These are phyloP conservation scores for Macrocentrus cingulum DNA, from an alignment of 1,140 invertebrate genomes.

Conservation along the genomic window DNA sequence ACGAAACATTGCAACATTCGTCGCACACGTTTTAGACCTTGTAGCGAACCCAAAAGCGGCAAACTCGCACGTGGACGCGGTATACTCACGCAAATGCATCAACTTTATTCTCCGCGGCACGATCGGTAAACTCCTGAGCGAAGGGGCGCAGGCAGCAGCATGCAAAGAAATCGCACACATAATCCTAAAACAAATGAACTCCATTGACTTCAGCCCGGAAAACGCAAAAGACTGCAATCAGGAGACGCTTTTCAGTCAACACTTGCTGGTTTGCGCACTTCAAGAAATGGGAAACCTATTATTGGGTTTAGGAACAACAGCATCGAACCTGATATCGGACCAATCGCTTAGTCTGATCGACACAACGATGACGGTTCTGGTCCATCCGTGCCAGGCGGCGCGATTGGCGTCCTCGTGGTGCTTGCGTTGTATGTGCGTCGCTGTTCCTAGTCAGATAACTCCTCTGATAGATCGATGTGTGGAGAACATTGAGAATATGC, in stretches of 20 bases:
- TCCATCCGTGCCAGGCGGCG: constrained; percentile 91
- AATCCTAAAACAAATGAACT: constrained; percentile 93
- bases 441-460: constrained; percentile 90
- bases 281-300: constrained; percentile 89
- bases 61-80: constrained; percentile 93
- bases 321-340: constrained; percentile 84
- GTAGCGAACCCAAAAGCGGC: constrained; percentile 92
- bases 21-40: constrained; percentile 88
- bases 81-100: constrained; percentile 96
- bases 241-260: constrained; percentile 90
- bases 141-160: constrained; percentile 94
- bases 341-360: constrained; percentile 74
- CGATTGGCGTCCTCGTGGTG: constrained; percentile 93
- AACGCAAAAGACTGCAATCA: constrained; percentile 88
- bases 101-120: constrained; percentile 91
- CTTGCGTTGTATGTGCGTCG: constrained; percentile 85
- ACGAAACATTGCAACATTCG: constrained; percentile 81
- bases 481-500: constrained; percentile 82
- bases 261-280: constrained; percentile 89
- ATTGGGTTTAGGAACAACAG: constrained; percentile 87
- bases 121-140: constrained; percentile 90
- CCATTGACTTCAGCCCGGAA: constrained; percentile 87
- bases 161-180: constrained; percentile 93
- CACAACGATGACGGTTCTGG: constrained; percentile 73
- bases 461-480: constrained; percentile 89